Base-by-base conservation (phyloP, 2,888 invertebrate species). In the Nipponacmea schrenckii region DNA sequence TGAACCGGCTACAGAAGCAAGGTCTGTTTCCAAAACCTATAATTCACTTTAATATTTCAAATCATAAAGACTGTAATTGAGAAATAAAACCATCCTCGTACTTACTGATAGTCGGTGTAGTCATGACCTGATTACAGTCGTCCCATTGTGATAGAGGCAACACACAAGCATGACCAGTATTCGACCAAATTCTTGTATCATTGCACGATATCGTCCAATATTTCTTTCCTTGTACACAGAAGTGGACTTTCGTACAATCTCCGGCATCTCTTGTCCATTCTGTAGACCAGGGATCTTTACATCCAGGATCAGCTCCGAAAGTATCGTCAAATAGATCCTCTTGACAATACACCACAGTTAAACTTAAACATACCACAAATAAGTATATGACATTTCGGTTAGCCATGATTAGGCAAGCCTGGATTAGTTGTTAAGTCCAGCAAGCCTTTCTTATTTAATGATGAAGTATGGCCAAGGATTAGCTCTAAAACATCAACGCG, bases 101-200 rank as follows among this genome's bases (percentile, higher is more conserved):
- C 77, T 76, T 73, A 80, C 80, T 79, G 31, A 80, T 76, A 15
- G 74, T 67, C 14, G 77, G 80, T 15, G 80, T 80, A 0, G 80
- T 80, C 69, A 79, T 79, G 12, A 71, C 70, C 48, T 79, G 77
- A 64, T 80, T 80, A 62, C 80, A 80, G 69, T 80, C 80, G 64
- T 80, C 80, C 80, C 80, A 80, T 56, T 79, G 79, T 0, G 80
- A 74, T 75, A 80, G 75, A 0, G 80, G 80, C 64, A 77, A 77
- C 64, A 80, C 80, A 68, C 80, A 80, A 31, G 80, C 80, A 68
- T 80, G 80, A 8, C 80, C 80, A 2, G 78, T 62, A 62, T 79
- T 79, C n/a, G 80, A 80, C 80, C 80, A 80, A 14, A 80, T 64
- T 2, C 80, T 63, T 15, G 74, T 79, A 65, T 80, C 79, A 64